Base-by-base conservation (phyloP, 2,797 vertebrate species). In the Morus bassanus region DNA sequence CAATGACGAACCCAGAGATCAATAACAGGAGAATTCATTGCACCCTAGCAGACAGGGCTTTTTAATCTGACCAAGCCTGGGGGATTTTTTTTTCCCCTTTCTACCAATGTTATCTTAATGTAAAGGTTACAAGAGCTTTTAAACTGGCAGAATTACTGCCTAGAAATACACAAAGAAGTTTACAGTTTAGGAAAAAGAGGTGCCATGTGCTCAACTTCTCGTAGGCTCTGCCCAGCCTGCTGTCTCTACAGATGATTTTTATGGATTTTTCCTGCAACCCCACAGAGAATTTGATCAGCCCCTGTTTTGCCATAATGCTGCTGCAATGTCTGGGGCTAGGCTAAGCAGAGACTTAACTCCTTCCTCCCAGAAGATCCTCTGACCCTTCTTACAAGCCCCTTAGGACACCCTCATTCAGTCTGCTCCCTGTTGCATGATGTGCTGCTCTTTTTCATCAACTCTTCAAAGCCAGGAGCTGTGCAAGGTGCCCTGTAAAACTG, bases 61-160 rank as follows among this genome's bases (percentile, higher is more conserved):
- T 93, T 95, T 53, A 85, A 75, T 91, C 85, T 65, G 50, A 74
- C 28, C 70, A 39, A 73, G 19, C 51, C 48, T n/a, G 14, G 37
- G 68, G 46, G 54, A 27, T 9, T 24, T 33, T n/a, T 41, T 10
- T 0, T 0, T 1, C 6, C 4, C 4, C 25, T 56, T 79, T 33
- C 51, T 82, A 50, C 64, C 72, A 53, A 50, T 43, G 39, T 73
- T 82, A 37, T 91, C 39, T 51, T 46, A 83, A 53, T 77, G 81
- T 56, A 95, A 85, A 93, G 48, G 76, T 80, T 91, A 50, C n/a
- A 64, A 80, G 75, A 89, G 56, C 53, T 89, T 92, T 95, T 70
- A 51, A 81, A 57, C 37, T 53, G 30, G 25, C 30, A 72, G 50
- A 83, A 39, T 88, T 68, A 75, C 33, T 91, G 33, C 53, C 56